Evolutionary conservation across 1,140 invertebrate species (phyloP).

Genomic region (Philopotamus ludificatus): DNA sequence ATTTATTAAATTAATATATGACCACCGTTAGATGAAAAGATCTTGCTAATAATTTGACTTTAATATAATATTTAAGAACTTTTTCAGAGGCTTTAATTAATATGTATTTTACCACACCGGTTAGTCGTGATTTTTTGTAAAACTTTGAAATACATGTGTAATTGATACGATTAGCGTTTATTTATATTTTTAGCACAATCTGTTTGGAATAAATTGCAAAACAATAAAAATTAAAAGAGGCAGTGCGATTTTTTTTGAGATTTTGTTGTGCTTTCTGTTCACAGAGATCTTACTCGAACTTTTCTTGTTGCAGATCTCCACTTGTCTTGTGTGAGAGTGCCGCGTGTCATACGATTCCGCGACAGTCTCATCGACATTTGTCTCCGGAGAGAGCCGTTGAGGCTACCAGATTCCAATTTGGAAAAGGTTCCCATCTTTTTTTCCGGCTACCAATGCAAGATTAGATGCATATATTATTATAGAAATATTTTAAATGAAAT

Average conservation of each 20-base stretch:
- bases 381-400: constrained; percentile 56
- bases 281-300: constrained; percentile 61
- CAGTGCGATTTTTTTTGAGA: not conserved
- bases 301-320: constrained; percentile 66
- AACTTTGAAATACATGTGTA: too few species aligned
- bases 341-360: constrained; percentile 45
- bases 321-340: constrained; percentile 48
- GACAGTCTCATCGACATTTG: constrained; percentile 53
- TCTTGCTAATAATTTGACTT: too few species aligned
- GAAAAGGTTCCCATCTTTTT: constrained; percentile 60
- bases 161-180: too few species aligned
- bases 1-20: too few species aligned
- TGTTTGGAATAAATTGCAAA: too few species aligned
- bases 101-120: too few species aligned
- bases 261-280: constrained; percentile 15
- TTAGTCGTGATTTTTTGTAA: too few species aligned
- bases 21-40: too few species aligned
- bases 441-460: constrained; percentile 41
- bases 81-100: too few species aligned
- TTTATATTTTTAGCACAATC: too few species aligned
- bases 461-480: not conserved
- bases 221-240: constrained; percentile 15
- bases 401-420: constrained; percentile 58
- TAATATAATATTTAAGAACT: too few species aligned
- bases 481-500: not conserved